Conservation (phyloP, 2,797 vertebrate species). For the Sphenopsis melanotis region DNA sequence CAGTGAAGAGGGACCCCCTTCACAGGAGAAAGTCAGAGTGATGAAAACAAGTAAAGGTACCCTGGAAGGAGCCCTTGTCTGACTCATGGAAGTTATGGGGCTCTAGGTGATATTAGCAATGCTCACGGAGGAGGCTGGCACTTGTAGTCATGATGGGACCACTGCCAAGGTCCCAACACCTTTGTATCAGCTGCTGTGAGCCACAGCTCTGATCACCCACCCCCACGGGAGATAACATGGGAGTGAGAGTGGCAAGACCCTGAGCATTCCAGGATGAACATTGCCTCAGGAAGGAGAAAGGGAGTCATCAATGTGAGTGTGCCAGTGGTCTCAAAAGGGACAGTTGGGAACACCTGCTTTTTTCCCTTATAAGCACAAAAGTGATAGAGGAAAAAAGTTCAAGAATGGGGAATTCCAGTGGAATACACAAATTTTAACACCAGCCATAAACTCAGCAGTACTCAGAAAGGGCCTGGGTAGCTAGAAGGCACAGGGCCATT, state of each 20-base stretch:
- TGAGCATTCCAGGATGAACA: neutral
- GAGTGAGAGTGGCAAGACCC: neutral
- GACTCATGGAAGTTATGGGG: neutral
- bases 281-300: neutral
- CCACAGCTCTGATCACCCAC: neutral
- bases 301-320: fast-evolving
- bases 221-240: fast-evolving
- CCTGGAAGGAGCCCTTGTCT: neutral
- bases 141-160: neutral
- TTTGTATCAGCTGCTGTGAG: fast-evolving
- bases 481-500: neutral
- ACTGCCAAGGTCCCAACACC: neutral
- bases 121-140: neutral
- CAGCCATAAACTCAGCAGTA: neutral
- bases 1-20: neutral
- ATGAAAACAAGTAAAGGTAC: neutral
- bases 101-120: neutral
- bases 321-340: neutral
- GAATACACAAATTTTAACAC: neutral
- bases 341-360: neutral
- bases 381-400: neutral
- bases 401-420: slow-evolving; percentile 18
- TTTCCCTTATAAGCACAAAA: neutral
- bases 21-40: neutral
- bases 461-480: neutral